A percentile compares a stretch with the other conserved stretches of the same genome.
Conservation (phyloP, 2,888 invertebrate genomes). For the Morpho deidamia region DNA sequence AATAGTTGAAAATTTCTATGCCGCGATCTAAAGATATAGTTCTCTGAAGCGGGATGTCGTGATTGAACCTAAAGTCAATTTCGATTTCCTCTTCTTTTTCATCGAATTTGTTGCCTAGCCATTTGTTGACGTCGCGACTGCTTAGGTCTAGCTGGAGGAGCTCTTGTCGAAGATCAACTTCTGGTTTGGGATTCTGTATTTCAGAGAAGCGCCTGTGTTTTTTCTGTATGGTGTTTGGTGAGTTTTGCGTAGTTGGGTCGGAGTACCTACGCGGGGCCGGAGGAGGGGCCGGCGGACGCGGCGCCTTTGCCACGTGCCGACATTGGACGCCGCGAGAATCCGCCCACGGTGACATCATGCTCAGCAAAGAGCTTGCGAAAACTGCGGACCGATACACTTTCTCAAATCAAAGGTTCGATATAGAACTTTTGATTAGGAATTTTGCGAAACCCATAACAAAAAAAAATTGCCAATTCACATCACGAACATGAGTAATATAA, state of each 20-base stretch:
- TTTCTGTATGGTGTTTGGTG: slow-evolving; percentile 21
- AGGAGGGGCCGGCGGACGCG: slow-evolving; percentile 58
- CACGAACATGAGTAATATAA: too few relatives aligned
- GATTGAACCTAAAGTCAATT: slow-evolving; percentile 41
- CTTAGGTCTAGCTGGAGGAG: slow-evolving; percentile 50
- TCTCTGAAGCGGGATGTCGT: slow-evolving; percentile 54
- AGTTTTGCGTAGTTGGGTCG: slow-evolving; percentile 26
- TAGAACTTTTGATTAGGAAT: background rate
- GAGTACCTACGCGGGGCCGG: slow-evolving; percentile 67
- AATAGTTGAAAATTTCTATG: slow-evolving; percentile 52
- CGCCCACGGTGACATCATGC: slow-evolving; percentile 82
- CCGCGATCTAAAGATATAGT: slow-evolving; percentile 64
- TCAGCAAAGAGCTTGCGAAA: slow-evolving; percentile 95
- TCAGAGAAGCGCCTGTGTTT: slow-evolving; percentile 41
- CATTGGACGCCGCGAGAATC: slow-evolving; percentile 89
- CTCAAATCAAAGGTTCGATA: background rate
- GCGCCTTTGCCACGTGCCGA: slow-evolving; percentile 89
- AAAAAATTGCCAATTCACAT: too few relatives aligned
- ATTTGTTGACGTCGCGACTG: slow-evolving; percentile 48
- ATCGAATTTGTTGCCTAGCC: slow-evolving; percentile 57
- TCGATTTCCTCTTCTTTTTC: slow-evolving; percentile 37
- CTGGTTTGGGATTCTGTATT: slow-evolving; percentile 36
- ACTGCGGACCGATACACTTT: slow-evolving; percentile 66
- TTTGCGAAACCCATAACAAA: background rate
- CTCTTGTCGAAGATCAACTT: slow-evolving; percentile 59